A percentile compares a stretch with the other conserved stretches of the same genome.
Evolutionary conservation across 1,140 invertebrate species (phyloP).

Genomic region (Nasonia longicornis): DNA sequence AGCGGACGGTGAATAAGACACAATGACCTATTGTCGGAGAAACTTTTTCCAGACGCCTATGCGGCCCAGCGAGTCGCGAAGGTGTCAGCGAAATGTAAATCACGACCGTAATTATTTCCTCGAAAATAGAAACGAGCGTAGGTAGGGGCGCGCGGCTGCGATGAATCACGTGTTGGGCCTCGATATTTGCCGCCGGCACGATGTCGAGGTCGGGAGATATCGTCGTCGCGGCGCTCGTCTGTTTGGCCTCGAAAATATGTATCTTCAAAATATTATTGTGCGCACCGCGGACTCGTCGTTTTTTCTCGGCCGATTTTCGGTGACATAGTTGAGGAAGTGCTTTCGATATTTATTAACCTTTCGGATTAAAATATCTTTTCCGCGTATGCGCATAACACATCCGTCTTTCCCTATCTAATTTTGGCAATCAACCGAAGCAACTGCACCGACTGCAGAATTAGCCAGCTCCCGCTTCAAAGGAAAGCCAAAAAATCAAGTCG

Average conservation of each 20-base stretch:
- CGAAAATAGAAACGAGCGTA: slow-evolving; percentile 16
- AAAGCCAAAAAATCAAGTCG: too few species aligned
- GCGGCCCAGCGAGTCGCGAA: not conserved
- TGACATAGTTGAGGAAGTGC: too few species aligned
- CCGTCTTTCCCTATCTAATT: too few species aligned
- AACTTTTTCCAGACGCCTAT: not conserved
- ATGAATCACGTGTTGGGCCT: not conserved
- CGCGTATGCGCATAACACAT: too few species aligned
- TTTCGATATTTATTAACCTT: too few species aligned
- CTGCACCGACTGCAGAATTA: too few species aligned
- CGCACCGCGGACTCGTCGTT: not conserved
- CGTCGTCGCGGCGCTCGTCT: not conserved
- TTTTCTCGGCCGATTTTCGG: too few species aligned
- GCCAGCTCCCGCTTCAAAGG: too few species aligned
- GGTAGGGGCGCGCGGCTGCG: not conserved
- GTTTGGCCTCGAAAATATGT: not conserved
- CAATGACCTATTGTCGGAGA: slow-evolving; percentile 14
- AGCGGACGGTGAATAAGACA: not conserved
- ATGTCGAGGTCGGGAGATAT: not conserved
- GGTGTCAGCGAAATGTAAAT: slow-evolving; percentile 11
- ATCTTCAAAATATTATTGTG: not conserved
- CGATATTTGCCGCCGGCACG: not conserved
- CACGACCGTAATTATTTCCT: slow-evolving; percentile 15
- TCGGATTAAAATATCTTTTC: too few species aligned
- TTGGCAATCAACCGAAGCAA: too few species aligned